A percentile compares a stretch with the other conserved stretches of the same genome.
phyloP scores from a whole-genome alignment of 2,888 invertebrate genomes.

The Parapristionchus giblindavisi region DNA sequence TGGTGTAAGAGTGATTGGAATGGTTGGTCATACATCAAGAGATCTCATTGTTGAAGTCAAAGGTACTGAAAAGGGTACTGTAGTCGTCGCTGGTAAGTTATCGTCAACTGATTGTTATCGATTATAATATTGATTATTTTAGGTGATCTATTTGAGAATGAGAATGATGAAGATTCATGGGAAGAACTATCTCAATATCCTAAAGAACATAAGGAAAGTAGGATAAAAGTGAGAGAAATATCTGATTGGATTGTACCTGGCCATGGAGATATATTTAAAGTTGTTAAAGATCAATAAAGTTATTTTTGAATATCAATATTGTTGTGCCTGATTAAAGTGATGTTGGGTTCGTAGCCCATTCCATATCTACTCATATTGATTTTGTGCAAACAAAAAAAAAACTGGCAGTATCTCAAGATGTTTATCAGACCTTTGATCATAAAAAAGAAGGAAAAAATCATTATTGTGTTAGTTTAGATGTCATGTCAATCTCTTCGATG shows the following conservation, averaged over 20 bases:
- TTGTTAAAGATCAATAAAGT: not conserved
- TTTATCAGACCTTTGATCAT: too few relatives aligned
- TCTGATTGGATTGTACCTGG: slow-evolving; percentile 37
- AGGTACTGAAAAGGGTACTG: not conserved
- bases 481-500: slow-evolving; percentile 3
- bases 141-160: slow-evolving; percentile 37
- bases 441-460: too few relatives aligned
- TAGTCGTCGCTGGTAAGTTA: slow-evolving; percentile 27
- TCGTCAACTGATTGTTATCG: not conserved
- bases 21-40: slow-evolving; percentile 5
- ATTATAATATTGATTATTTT: not conserved
- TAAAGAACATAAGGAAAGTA: slow-evolving; percentile 7
- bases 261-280: slow-evolving; percentile 32
- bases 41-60: slow-evolving; percentile 22
- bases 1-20: not conserved
- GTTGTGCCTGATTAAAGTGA: not conserved
- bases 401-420: too few relatives aligned
- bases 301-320: not conserved
- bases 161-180: slow-evolving; percentile 26
- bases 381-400: too few relatives aligned
- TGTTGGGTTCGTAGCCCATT: too few relatives aligned
- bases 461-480: too few relatives aligned
- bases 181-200: not conserved
- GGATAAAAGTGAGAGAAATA: slow-evolving; percentile 8
- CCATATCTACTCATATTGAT: too few relatives aligned